Base-by-base conservation (phyloP, 2,113 vertebrate species). In the Saimiri boliviensis region DNA sequence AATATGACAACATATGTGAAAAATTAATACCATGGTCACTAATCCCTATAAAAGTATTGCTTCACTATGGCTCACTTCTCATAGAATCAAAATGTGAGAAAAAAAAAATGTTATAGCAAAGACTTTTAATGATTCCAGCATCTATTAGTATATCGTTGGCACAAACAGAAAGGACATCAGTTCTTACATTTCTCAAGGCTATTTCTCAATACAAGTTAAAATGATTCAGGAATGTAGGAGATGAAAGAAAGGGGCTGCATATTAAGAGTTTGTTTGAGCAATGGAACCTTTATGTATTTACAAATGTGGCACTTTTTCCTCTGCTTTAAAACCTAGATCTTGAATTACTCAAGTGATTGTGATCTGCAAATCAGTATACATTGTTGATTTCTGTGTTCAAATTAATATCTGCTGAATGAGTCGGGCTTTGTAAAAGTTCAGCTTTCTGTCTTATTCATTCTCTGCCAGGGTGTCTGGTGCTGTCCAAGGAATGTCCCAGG, bases 331-430 rank as follows among this genome's bases (percentile, higher is more conserved):
- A 14, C 13, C 21, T 10, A 49, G 14, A 58, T 97, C 93, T 98
- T 98, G 42, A 32, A 1, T 98, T 98, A 97, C 96, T 88, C 14
- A 52, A 58, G 95, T 73, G 90, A 97, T 97, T 94, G 12, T 94
- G 95, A 98, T 97, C 98, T 98, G 95, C 90, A 98, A 96, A 95
- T 98, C 94, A 97, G 71, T 93, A 93, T 97, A 93, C 92, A 92
- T 94, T 93, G 96, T 98, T 94, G 94, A 98, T 97, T 98, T 96
- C 91, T 93, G 87, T 87, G 94, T 98, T 98, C 96, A 98, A 98
- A 99, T 99, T 98, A 99, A 98, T 98, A 98, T 98, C 97, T 99
- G 98, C 97, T 98, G 98, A 99, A 98, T 98, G 98, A 99, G 94
- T 94, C 73, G 91, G 89, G 81, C 96, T 98, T 98, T 97, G 84